Percentiles rank a stretch among this genome's conserved stretches.
These are phyloP conservation scores for Calliopum simillimum DNA, from an alignment of 2,888 invertebrate species.

Conservation along the genomic window DNA sequence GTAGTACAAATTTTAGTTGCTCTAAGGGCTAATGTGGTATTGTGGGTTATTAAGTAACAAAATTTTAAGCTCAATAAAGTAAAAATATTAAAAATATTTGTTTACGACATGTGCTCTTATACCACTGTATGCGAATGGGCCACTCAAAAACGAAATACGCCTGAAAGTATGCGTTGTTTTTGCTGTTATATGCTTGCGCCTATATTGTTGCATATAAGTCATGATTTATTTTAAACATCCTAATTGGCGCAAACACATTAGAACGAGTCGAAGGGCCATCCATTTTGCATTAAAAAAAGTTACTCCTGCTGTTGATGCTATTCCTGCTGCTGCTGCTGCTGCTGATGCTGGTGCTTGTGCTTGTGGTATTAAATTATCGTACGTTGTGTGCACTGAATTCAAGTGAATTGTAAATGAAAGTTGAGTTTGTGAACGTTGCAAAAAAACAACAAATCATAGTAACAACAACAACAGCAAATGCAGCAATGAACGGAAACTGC, in stretches of 20 bases:
- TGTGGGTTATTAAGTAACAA: too few relatives aligned
- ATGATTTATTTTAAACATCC: constrained; percentile 19
- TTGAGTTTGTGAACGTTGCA: neutral
- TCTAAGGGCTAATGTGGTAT: too few relatives aligned
- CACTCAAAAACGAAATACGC: neutral
- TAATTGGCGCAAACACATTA: constrained; percentile 19
- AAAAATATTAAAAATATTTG: too few relatives aligned
- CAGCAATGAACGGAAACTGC: neutral
- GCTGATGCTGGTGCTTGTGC: neutral
- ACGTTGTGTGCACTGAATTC: neutral
- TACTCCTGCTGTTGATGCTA: constrained; percentile 17
- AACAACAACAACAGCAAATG: constrained; percentile 3
- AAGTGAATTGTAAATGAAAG: neutral
- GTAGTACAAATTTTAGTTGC: too few relatives aligned
- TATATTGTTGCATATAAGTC: neutral
- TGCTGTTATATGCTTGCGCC: neutral
- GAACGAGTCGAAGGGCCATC: too few relatives aligned
- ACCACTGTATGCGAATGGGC: neutral
- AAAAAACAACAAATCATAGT: constrained; percentile 6
- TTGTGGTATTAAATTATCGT: neutral
- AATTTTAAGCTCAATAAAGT: too few relatives aligned
- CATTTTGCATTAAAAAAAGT: neutral
- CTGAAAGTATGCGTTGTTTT: neutral
- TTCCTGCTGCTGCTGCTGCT: neutral
- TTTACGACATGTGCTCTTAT: too few relatives aligned